These are phyloP conservation scores for Erynnis tages DNA, from an alignment of 2,888 invertebrate species.

Conservation along the genomic window DNA sequence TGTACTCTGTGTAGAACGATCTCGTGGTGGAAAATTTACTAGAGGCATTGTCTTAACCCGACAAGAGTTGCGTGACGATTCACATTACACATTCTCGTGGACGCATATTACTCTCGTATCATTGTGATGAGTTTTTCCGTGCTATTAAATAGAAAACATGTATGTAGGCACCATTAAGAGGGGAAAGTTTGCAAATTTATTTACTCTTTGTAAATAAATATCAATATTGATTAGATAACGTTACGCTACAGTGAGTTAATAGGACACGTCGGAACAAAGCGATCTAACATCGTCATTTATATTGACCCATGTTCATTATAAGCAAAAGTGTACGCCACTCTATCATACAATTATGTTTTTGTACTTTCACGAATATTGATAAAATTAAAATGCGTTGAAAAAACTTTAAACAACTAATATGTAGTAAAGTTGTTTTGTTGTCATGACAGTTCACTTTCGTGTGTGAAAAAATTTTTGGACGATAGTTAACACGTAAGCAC, in stretches of 20 bases:
- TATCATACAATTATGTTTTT: too few species aligned
- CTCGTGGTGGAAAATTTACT: slow-evolving; percentile 67
- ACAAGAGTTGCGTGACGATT: slow-evolving; percentile 57
- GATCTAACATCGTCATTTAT: background rate
- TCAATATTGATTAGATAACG: slow-evolving; percentile 40
- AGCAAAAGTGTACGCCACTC: too few species aligned
- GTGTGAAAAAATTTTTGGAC: too few species aligned
- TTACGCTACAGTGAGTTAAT: slow-evolving; percentile 14
- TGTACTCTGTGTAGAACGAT: too few species aligned
- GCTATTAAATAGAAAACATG: slow-evolving; percentile 57
- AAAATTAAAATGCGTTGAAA: too few species aligned
- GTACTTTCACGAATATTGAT: too few species aligned
- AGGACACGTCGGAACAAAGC: background rate
- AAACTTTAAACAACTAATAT: too few species aligned
- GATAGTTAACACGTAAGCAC: too few species aligned
- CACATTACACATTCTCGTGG: slow-evolving; percentile 44
- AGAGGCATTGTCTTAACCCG: slow-evolving; percentile 50
- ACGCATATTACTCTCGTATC: slow-evolving; percentile 36
- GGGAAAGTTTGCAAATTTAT: slow-evolving; percentile 49
- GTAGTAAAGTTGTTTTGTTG: too few species aligned
- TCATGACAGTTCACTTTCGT: too few species aligned
- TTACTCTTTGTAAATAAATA: too few species aligned
- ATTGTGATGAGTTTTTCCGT: slow-evolving; percentile 42
- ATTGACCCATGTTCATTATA: too few species aligned
- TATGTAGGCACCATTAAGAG: slow-evolving; percentile 44